Evolutionary conservation across 2,797 vertebrate genomes (phyloP), one percentile per base, ranked within the genome.

Genomic region (Eutrigla gurnardus): DNA sequence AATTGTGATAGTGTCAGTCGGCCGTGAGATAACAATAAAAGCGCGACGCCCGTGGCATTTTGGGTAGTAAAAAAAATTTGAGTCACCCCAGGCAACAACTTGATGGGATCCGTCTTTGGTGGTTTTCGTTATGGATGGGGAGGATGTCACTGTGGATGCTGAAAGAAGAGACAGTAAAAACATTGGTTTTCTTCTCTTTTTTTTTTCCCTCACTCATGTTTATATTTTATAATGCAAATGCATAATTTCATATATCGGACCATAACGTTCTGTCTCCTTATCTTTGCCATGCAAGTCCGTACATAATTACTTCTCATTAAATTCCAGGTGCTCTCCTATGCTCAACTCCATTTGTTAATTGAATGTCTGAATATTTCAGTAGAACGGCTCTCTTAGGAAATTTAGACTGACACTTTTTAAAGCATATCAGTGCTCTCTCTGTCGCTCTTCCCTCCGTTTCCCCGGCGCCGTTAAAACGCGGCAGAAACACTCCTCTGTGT

Each of bases 291-390:
- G 68, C n/a, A 32, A 80, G 74, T 81, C 65, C 67, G 54, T 53
- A 72, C 54, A 73, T 91, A 87, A 86, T 87, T 79, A 73, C 65
- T 73, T 82, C 81, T 88, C 68, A 89, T 90, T 85, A 87, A 81
- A 88, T 88, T 89, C 73, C 77, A 90, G 81, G 78, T 85, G 76
- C 76, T 71, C 75, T 84, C 64, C 73, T 61, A 65, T 72, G 57
- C 90, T 82, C 69, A 66, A 85, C 66, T 86, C 63, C 15, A 63
- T 79, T 86, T 88, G 9, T 85, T 84, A 84, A 89, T 87, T 78
- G 68, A 87, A 88, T 84, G 85, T 90, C 70, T 77, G 63, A 88
- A 88, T 84, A 88, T 91, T 91, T 89, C 78, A 86, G 71, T 66
- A 45, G 50, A 50, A 70, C 57, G 4, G 32, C 81, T 92, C 84